Evolutionary conservation across 2,113 vertebrate genomes (phyloP).

Genomic region (Ailuropoda melanoleuca): DNA sequence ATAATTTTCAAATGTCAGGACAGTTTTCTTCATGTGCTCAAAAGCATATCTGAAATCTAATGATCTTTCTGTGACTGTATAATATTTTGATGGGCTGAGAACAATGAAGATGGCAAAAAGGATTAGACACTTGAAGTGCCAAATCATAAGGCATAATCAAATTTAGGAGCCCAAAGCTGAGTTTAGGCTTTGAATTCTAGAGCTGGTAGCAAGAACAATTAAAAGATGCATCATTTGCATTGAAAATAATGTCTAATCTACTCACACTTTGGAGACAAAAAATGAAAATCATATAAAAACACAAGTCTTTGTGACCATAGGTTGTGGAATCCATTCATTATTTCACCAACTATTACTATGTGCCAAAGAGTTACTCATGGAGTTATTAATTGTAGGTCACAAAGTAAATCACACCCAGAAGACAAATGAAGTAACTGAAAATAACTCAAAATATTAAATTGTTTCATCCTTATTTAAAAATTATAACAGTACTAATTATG

Average conservation of each 20-base stretch:
- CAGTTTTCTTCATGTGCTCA: not conserved
- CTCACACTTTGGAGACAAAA: not conserved
- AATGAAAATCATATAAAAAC: not conserved
- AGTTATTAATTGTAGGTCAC: not conserved
- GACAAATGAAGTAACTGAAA: not conserved
- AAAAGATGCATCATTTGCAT: not conserved
- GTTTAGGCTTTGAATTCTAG: not conserved
- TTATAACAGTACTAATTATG: not conserved
- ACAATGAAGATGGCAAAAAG: not conserved
- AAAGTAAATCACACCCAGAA: not conserved
- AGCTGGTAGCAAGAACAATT: not conserved
- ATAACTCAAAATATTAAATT: not conserved
- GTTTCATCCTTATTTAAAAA: not conserved
- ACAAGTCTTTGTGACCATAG: not conserved
- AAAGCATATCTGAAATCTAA: not conserved
- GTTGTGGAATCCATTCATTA: not conserved
- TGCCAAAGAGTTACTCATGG: not conserved
- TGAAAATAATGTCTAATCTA: not conserved
- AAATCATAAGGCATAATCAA: not conserved
- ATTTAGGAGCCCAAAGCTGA: not conserved
- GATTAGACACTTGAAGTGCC: not conserved
- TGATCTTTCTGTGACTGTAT: not conserved
- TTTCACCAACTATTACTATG: not conserved
- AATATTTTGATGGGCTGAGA: not conserved
- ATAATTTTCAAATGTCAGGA: not conserved